Evolutionary conservation across 1,140 invertebrate genomes (phyloP).

Genomic region (Bombus fervidus): DNA sequence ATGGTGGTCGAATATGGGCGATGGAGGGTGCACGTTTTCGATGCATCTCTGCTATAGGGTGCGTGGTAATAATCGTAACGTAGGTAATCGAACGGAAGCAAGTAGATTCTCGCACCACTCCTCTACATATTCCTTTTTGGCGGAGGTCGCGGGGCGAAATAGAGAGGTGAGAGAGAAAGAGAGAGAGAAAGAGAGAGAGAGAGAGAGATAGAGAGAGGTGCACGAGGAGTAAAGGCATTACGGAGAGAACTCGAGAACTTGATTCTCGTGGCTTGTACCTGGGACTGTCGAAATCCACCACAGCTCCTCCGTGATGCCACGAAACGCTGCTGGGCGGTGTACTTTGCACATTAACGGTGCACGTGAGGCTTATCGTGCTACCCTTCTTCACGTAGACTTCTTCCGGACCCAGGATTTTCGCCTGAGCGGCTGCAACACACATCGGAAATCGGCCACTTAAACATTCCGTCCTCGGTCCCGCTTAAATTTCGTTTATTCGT

Average conservation of each 20-base stretch:
- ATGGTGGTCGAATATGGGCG: not conserved
- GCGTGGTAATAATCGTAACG: constrained; percentile 28
- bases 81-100: constrained; percentile 31
- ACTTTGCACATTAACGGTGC: constrained; percentile 93
- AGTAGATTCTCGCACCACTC: too few relatives aligned
- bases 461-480: constrained; percentile 27
- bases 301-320: constrained; percentile 91
- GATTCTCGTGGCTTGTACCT: constrained; percentile 80
- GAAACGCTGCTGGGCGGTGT: constrained; percentile 89
- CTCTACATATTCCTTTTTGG: not conserved
- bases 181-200: not conserved
- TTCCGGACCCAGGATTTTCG: constrained; percentile 91
- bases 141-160: not conserved
- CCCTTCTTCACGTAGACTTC: constrained; percentile 95
- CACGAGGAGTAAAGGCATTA: not conserved
- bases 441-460: constrained; percentile 65
- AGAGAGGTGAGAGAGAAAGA: not conserved
- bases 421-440: constrained; percentile 91
- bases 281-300: constrained; percentile 93
- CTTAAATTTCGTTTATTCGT: constrained; percentile 18
- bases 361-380: constrained; percentile 94
- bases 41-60: not conserved
- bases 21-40: not conserved
- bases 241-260: constrained; percentile 42
- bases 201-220: not conserved